phyloP scores from a whole-genome alignment of 1,140 invertebrate species.

The Bacillus rossius region DNA sequence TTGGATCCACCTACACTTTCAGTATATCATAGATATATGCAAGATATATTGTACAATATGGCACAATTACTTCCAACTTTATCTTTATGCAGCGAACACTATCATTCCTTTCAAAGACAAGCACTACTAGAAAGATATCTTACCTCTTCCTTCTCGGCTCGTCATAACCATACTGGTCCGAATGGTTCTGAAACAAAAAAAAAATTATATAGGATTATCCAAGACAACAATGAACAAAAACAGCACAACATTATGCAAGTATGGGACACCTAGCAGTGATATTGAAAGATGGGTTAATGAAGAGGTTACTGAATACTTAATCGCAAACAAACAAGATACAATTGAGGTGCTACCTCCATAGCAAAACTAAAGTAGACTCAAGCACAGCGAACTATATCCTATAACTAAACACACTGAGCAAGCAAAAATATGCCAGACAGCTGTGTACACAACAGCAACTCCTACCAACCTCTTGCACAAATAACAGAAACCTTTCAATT shows the following conservation, averaged over 20 bases:
- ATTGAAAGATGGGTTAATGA: too few species aligned
- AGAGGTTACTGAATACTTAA: background rate
- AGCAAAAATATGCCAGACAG: too few species aligned
- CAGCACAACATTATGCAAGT: background rate
- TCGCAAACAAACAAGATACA: background rate
- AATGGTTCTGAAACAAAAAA: slow-evolving; percentile 42
- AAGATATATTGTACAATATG: background rate
- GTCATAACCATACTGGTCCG: slow-evolving; percentile 43
- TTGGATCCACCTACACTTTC: background rate
- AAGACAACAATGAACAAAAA: background rate
- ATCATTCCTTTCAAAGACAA: too few species aligned
- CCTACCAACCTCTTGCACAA: too few species aligned
- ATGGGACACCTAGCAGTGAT: background rate
- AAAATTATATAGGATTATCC: background rate
- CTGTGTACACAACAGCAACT: too few species aligned
- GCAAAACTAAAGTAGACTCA: background rate
- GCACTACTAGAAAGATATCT: too few species aligned
- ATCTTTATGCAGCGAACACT: background rate
- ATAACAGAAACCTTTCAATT: too few species aligned
- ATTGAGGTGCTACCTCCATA: background rate
- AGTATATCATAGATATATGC: background rate
- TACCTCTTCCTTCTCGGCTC: slow-evolving; percentile 47
- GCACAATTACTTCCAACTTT: background rate
- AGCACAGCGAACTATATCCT: too few species aligned
- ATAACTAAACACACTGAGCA: too few species aligned